phyloP scores from a whole-genome alignment of 2,888 invertebrate genomes.

The Tinea trinotella region DNA sequence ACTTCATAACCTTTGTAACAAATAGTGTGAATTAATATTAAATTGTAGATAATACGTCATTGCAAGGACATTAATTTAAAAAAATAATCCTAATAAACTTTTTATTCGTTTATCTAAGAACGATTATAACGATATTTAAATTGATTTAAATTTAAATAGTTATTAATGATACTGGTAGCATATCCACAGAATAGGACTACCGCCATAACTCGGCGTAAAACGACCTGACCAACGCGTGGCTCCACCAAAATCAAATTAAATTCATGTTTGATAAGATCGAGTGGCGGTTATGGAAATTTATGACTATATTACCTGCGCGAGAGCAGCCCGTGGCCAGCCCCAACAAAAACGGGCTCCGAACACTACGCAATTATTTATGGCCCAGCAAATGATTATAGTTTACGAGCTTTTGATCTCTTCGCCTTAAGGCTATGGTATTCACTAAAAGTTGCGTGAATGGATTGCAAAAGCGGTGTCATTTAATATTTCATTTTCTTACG shows the following conservation, averaged over 20 bases:
- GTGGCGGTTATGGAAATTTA: conserved; percentile 73
- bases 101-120: not conserved
- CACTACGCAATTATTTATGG: conserved; percentile 63
- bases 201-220: conserved; percentile 55
- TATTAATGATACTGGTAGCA: conserved; percentile 16
- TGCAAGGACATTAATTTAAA: not conserved
- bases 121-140: conserved; percentile 4
- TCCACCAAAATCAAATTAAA: conserved; percentile 70
- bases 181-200: conserved; percentile 6
- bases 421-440: conserved; percentile 37
- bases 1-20: not conserved
- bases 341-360: conserved; percentile 57
- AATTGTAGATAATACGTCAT: not conserved
- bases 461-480: conserved; percentile 11
- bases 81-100: too few relatives aligned
- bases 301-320: conserved; percentile 72
- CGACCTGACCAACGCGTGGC: conserved; percentile 60
- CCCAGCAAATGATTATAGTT: conserved; percentile 68
- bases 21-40: not conserved
- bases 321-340: conserved; percentile 46
- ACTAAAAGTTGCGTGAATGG: conserved; percentile 15
- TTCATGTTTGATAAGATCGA: conserved; percentile 73
- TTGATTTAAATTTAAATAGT: conserved; percentile 10
- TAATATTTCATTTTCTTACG: not conserved
- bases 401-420: conserved; percentile 57